Conservation (phyloP, 2,797 vertebrate species). For the Poeciliopsis gracilis region DNA sequence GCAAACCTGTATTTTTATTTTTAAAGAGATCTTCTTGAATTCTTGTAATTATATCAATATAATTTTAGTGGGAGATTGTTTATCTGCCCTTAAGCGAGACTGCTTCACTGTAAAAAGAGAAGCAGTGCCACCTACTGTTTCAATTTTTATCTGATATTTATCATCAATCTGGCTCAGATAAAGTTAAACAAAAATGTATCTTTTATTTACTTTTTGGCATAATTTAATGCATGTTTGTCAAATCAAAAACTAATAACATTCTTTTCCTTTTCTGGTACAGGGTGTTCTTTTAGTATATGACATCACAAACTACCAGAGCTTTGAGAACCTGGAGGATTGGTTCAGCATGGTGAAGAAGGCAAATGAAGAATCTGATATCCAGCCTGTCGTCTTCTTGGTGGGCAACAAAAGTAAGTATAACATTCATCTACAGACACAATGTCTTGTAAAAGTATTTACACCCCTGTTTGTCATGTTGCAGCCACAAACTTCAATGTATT, state of each 20-base stretch:
- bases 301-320: constrained; percentile 97
- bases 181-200: neutral
- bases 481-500: neutral
- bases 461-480: neutral
- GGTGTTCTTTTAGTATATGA: constrained; percentile 97
- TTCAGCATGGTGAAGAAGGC: constrained; percentile 92
- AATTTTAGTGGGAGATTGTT: neutral
- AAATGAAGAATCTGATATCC: constrained; percentile 91
- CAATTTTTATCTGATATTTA: constrained; percentile 35
- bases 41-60: neutral
- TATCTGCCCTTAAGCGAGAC: constrained; percentile 15
- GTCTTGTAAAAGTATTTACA: neutral
- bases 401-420: constrained; percentile 96
- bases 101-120: constrained; percentile 57
- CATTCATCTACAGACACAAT: neutral
- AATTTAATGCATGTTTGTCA: neutral
- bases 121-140: constrained; percentile 81
- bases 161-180: constrained; percentile 23
- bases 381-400: constrained; percentile 91
- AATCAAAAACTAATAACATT: neutral
- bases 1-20: constrained; percentile 12
- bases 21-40: constrained; percentile 2
- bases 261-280: constrained; percentile 71
- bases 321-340: constrained; percentile 99
- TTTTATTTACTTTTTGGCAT: neutral